A percentile compares a stretch with the other conserved stretches of the same genome.
phyloP scores from a whole-genome alignment of 2,113 vertebrate genomes.

The Amphiprion percula region DNA sequence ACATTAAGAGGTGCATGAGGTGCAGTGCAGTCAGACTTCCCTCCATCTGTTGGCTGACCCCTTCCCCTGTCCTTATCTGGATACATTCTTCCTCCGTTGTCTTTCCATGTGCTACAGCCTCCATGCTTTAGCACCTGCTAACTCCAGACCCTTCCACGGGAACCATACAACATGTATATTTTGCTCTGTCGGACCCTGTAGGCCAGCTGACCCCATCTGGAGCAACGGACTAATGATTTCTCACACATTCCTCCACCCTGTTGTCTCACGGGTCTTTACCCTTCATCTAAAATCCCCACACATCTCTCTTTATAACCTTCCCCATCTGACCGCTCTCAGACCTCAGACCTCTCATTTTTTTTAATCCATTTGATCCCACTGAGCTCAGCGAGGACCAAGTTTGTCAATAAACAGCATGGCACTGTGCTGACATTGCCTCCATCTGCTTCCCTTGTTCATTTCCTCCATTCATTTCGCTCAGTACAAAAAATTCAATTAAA shows the following conservation, averaged over 20 bases:
- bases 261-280: slow-evolving; percentile 28
- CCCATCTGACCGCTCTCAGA: slow-evolving; percentile 37
- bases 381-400: slow-evolving; percentile 32
- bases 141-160: slow-evolving; percentile 57
- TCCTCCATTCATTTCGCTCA: slow-evolving; percentile 20
- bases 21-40: slow-evolving; percentile 71
- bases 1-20: slow-evolving; percentile 82
- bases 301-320: slow-evolving; percentile 32
- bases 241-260: slow-evolving; percentile 19
- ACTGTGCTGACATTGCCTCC: slow-evolving; percentile 68
- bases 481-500: slow-evolving; percentile 1
- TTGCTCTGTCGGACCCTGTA: slow-evolving; percentile 37
- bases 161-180: slow-evolving; percentile 31
- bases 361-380: slow-evolving; percentile 21
- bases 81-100: slow-evolving; percentile 17
- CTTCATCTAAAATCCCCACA: slow-evolving; percentile 13
- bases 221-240: slow-evolving; percentile 65
- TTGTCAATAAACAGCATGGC: slow-evolving; percentile 72
- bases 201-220: slow-evolving; percentile 40
- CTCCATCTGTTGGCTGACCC: slow-evolving; percentile 68
- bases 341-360: slow-evolving; percentile 37
- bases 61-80: slow-evolving; percentile 41
- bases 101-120: slow-evolving; percentile 67
- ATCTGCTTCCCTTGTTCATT: slow-evolving; percentile 70
- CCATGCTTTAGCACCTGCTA: slow-evolving; percentile 75